Base-by-base conservation (phyloP, 2,113 vertebrate species). In the Podilymbus podiceps region DNA sequence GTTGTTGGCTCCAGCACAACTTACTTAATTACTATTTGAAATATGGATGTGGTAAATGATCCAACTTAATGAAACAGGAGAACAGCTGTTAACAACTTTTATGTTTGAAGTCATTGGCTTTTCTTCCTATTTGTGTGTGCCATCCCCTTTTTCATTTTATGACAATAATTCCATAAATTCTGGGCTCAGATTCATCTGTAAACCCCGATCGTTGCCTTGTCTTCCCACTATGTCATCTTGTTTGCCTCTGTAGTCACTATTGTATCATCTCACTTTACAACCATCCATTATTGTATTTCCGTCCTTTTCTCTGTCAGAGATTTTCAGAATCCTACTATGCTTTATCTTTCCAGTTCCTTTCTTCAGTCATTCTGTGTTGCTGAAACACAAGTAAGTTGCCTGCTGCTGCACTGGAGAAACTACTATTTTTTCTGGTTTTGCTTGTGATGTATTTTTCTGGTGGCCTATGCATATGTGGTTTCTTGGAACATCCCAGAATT, bases 21-120 rank as follows among this genome's bases (percentile, higher is more conserved):
- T 82, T 96, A 94, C 85, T 97, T 93, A 97, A 95, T 95, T 96
- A 94, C 86, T 93, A 30, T 95, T 71, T 97, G 91, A 95, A 96
- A 95, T 95, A 96, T 88, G 95, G 73, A 95, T 94, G 90, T 91
- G 88, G 84, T 95, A 95, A 95, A 94, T 82, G 91, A 96, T 90
- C 95, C 94, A 96, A 85, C 82, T 90, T 96, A 47, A 88, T 86
- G 95, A 92, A 96, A 94, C 75, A 90, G 91, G 93, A 91, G 75
- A 97, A 69, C 95, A 97, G 94, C 82, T 95, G 94, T 97, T 96
- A 81, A 74, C 69, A 95, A 93, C 78, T 68, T 75, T 84, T 55
- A 80, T 79, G 72, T 96, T 94, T 75, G 78, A 82, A 95, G 92
- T 67, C 85, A 63, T 47, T 88, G 89, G 49, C 68, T 95, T 89